Base-by-base conservation (phyloP, 2,888 invertebrate genomes). In the Apodemia mormo region DNA sequence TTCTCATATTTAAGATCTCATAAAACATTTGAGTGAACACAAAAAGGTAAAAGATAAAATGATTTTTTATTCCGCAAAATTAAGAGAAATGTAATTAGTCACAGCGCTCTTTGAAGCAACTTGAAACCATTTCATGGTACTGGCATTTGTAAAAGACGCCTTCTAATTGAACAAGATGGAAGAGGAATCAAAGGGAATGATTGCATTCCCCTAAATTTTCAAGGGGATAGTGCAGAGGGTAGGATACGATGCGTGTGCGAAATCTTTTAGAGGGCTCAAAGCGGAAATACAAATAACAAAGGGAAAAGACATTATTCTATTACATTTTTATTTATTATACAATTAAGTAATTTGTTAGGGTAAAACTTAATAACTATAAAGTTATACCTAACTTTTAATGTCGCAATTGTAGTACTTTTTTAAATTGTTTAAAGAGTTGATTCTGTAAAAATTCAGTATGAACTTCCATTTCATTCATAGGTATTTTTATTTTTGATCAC, bases 81-180 rank as follows among this genome's bases (percentile, higher is more conserved):
- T 72, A 73, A 72, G 74, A 74, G 70, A 78, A 78, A 78, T 77
- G 75, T 79, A 80, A 80, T 80, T 80, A 81, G 75, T 76, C 74
- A 72, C 77, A 78, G 77, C 76, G 77, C 77, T 77, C 77, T 77
- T 77, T 75, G 74, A 74, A 73, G 73, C 74, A 74, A 76, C 74
- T 77, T 76, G 75, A 76, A 75, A 76, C 79, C 78, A 82, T 81
- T 87, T 86, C 85, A 82, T 83, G 80, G 81, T 82, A 81, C 83
- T 87, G 85, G 83, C 69, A 69, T 69, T 80, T 77, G 85, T 87
- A 85, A 86, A 84, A 88, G 87, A 85, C 87, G 89, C 87, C 88
- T 90, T 82, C 89, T 93, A 92, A 93, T 93, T 93, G 91, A 92
- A 92, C 90, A 86, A 88, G 88, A 89, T 84, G 92, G 88, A 86